These are phyloP conservation scores for Danaus plexippus DNA, from an alignment of 1,140 invertebrate species.

Conservation along the genomic window DNA sequence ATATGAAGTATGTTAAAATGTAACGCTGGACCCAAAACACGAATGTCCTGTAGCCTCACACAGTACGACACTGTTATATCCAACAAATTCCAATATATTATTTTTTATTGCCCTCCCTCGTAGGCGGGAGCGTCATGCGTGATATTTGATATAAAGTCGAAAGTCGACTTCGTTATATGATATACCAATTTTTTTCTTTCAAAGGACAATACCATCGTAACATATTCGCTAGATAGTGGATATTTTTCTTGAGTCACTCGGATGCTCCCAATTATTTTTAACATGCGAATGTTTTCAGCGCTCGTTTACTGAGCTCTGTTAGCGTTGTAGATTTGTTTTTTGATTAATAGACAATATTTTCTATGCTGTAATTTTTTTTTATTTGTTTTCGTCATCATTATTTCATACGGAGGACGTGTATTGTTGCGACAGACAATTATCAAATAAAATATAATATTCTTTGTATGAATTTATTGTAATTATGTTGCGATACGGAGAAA, in stretches of 20 bases:
- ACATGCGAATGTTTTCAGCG: slow-evolving; percentile 54
- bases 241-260: slow-evolving; percentile 58
- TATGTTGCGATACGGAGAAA: too few relatives aligned
- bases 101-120: slow-evolving; percentile 69
- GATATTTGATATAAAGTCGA: slow-evolving; percentile 72
- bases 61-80: slow-evolving; percentile 71
- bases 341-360: too few relatives aligned
- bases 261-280: slow-evolving; percentile 61
- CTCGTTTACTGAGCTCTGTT: slow-evolving; percentile 33
- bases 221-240: slow-evolving; percentile 61
- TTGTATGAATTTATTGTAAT: too few relatives aligned
- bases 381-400: too few relatives aligned
- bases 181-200: slow-evolving; percentile 57
- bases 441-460: too few relatives aligned
- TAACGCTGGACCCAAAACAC: slow-evolving; percentile 61
- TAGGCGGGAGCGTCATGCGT: slow-evolving; percentile 60
- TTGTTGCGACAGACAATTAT: too few relatives aligned
- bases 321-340: too few relatives aligned
- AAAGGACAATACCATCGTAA: slow-evolving; percentile 66
- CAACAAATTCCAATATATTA: slow-evolving; percentile 74
- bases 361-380: too few relatives aligned
- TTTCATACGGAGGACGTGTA: too few relatives aligned
- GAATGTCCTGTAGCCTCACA: slow-evolving; percentile 44
- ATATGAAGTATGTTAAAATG: slow-evolving; percentile 54
- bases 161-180: slow-evolving; percentile 69